Percentiles rank a stretch among this genome's conserved stretches.
Conservation (phyloP, 2,113 vertebrate genomes). For the Xiphophorus couchianus region DNA sequence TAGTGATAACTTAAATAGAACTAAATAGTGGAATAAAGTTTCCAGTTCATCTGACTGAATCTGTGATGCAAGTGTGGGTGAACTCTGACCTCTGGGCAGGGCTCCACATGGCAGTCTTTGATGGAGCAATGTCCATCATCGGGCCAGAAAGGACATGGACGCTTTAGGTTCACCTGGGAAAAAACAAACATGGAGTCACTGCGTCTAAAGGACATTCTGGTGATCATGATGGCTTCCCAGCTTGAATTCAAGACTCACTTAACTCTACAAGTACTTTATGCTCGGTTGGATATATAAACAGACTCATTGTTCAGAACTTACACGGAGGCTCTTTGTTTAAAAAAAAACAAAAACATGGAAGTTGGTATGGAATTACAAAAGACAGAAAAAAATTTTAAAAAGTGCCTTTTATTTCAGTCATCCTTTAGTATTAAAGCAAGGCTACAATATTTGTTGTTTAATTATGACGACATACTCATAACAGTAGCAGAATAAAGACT, state of each 20-base stretch:
- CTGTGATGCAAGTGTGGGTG: constrained; percentile 1
- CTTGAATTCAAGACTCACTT: neutral
- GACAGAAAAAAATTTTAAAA: too few relatives aligned
- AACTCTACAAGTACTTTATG: neutral
- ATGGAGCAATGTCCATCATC: constrained; percentile 95
- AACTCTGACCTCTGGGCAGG: constrained; percentile 97
- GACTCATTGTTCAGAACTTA: too few relatives aligned
- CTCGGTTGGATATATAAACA: neutral
- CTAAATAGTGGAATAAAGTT: neutral
- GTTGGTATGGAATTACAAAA: too few relatives aligned
- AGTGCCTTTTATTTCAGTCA: too few relatives aligned
- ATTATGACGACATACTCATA: too few relatives aligned
- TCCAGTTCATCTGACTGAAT: neutral
- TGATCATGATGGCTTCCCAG: neutral
- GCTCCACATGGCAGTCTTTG: constrained; percentile 96
- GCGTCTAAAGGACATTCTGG: too few relatives aligned
- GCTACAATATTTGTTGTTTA: too few relatives aligned
- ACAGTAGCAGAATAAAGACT: too few relatives aligned
- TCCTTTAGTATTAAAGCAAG: too few relatives aligned
- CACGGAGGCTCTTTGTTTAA: too few relatives aligned
- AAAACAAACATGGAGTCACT: neutral
- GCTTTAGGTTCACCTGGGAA: constrained; percentile 91
- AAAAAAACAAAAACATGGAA: too few relatives aligned
- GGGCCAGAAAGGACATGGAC: constrained; percentile 95
- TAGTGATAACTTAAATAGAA: neutral